Evolutionary conservation across 2,113 vertebrate genomes (phyloP).

Genomic region (Aspidoscelis tigris): DNA sequence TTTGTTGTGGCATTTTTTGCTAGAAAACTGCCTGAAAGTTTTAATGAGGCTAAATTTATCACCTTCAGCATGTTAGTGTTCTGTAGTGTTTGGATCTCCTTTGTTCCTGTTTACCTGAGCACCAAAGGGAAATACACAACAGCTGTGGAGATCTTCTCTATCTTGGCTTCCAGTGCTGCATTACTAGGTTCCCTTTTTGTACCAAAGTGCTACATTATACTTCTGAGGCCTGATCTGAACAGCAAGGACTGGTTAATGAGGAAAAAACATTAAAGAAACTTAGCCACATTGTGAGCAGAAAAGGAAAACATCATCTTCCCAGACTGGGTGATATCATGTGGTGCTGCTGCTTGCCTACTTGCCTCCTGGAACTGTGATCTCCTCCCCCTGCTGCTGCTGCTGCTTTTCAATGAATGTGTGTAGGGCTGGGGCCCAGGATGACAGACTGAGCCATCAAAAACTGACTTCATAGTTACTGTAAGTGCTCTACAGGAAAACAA

Average conservation of each 20-base stretch:
- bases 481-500: no score
- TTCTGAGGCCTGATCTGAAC: slow-evolving; percentile 41
- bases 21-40: slow-evolving; percentile 37
- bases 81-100: slow-evolving; percentile 15
- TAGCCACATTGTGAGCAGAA: no score
- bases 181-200: slow-evolving; percentile 47
- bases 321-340: no score
- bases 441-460: no score
- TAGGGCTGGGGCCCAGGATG: no score
- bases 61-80: slow-evolving; percentile 19
- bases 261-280: background rate
- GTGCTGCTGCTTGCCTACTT: no score
- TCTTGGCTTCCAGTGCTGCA: slow-evolving; percentile 40
- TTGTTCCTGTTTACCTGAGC: slow-evolving; percentile 41
- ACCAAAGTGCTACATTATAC: slow-evolving; percentile 46
- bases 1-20: slow-evolving; percentile 41
- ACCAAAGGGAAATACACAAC: slow-evolving; percentile 37
- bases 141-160: slow-evolving; percentile 51
- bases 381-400: no score
- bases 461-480: no score
- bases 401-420: no score
- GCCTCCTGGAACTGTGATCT: no score
- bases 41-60: slow-evolving; percentile 11
- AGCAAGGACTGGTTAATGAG: slow-evolving; percentile 28
- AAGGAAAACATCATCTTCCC: no score